Percentiles rank a stretch among this genome's conserved stretches.
Conservation (phyloP, 2,797 vertebrate genomes). For the Eleutherodactylus coqui region DNA sequence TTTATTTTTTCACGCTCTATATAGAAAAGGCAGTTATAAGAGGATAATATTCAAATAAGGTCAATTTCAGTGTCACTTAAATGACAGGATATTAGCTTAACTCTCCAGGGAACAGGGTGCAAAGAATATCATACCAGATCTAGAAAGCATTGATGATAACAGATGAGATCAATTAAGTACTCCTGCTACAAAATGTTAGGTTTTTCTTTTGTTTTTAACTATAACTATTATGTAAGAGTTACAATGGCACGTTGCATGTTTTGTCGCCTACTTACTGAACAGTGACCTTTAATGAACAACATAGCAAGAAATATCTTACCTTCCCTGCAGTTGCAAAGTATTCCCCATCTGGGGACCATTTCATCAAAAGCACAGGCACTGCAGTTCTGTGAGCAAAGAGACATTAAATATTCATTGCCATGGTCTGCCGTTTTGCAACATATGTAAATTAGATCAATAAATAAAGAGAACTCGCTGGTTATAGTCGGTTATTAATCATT, state of each 20-base stretch:
- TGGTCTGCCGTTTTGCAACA: slow-evolving; percentile 4
- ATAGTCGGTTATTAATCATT: slow-evolving; percentile 14
- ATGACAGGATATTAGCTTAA: neutral
- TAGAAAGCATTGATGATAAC: neutral
- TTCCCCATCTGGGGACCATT: slow-evolving; percentile 98
- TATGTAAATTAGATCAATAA: slow-evolving; percentile 47
- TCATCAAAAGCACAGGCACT: slow-evolving; percentile 88
- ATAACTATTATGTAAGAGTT: neutral
- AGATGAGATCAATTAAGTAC: neutral
- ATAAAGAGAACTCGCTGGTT: slow-evolving; percentile 23
- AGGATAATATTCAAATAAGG: neutral
- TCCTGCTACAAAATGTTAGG: neutral
- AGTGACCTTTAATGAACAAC: neutral
- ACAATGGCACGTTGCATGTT: neutral
- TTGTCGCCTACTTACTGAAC: neutral
- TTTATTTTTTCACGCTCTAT: neutral
- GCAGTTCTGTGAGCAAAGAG: slow-evolving; percentile 82
- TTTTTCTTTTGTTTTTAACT: neutral
- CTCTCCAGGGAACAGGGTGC: neutral
- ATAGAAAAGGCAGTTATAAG: neutral
- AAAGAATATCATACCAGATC: neutral
- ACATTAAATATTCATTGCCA: slow-evolving; percentile 38
- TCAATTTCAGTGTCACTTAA: neutral
- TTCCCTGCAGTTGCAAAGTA: slow-evolving; percentile 97
- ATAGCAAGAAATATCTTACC: slow-evolving; percentile 74